A percentile compares a stretch with the other conserved stretches of the same genome.
phyloP scores from a whole-genome alignment of 2,797 vertebrate genomes.

The Acanthurus leucopareius region DNA sequence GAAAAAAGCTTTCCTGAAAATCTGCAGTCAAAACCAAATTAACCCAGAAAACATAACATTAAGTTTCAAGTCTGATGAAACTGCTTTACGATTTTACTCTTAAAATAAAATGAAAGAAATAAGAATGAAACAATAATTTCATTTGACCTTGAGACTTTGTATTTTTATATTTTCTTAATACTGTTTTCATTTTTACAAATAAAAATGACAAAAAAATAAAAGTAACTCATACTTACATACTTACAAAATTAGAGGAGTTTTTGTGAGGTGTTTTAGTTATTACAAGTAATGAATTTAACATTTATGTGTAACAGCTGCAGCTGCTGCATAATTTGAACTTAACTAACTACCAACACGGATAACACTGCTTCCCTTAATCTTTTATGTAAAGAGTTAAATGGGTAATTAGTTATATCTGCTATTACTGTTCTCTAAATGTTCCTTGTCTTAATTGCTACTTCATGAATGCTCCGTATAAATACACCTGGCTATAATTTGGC shows the following conservation, averaged over 20 bases:
- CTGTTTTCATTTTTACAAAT: no score
- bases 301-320: not conserved
- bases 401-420: no score
- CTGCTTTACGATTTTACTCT: not conserved
- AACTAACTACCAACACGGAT: not conserved
- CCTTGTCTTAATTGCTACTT: not conserved
- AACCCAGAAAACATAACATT: not conserved
- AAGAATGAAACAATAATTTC: not conserved
- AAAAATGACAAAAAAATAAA: no score
- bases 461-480: slow-evolving; percentile 1
- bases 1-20: no score
- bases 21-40: not conserved
- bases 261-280: no score
- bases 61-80: not conserved
- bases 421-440: not conserved
- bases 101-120: not conserved
- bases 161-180: not conserved
- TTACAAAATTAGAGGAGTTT: no score
- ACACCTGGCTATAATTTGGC: not conserved
- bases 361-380: not conserved
- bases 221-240: no score
- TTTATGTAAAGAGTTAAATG: not conserved
- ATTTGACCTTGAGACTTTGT: not conserved
- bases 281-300: not conserved
- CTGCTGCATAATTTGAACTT: not conserved